Evolutionary conservation across 2,888 invertebrate species (phyloP).

Genomic region (Lottia scabra): DNA sequence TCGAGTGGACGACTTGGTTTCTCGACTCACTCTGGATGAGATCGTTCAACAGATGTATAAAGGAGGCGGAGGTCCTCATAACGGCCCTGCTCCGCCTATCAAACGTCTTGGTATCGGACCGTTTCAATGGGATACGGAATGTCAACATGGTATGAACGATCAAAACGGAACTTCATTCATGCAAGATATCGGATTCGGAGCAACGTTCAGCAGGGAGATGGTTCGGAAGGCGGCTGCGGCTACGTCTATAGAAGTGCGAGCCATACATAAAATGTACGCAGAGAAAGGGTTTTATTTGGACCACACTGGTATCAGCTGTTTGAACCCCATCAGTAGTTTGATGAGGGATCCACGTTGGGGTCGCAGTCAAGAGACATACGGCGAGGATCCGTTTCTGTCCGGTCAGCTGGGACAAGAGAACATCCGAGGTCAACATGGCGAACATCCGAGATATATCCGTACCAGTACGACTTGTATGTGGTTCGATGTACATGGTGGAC

Average conservation of each 20-base stretch:
- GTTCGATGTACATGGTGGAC: constrained; percentile 63
- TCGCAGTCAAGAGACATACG: constrained; percentile 65
- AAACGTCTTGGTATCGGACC: background rate
- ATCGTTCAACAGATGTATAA: constrained; percentile 45
- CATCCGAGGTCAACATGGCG: constrained; percentile 60
- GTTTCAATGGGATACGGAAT: background rate
- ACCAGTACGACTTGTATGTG: constrained; percentile 65
- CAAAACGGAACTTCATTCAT: background rate
- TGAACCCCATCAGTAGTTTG: constrained; percentile 53
- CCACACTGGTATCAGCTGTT: background rate
- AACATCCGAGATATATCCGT: constrained; percentile 51
- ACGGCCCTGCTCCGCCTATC: background rate
- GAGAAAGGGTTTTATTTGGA: background rate
- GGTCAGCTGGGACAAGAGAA: constrained; percentile 47
- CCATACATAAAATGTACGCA: background rate
- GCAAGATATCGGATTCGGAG: background rate
- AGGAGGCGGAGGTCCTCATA: constrained; percentile 28
- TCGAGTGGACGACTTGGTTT: constrained; percentile 54
- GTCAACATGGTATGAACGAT: background rate
- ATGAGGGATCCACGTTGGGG: constrained; percentile 64
- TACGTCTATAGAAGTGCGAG: background rate
- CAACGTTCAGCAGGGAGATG: constrained; percentile 36
- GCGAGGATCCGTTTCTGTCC: constrained; percentile 61
- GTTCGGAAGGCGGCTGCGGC: constrained; percentile 20
- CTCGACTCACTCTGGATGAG: constrained; percentile 49